Evolutionary conservation across 2,113 vertebrate genomes (phyloP), one percentile per base, ranked within the genome.

Genomic region (Albula glossodonta): DNA sequence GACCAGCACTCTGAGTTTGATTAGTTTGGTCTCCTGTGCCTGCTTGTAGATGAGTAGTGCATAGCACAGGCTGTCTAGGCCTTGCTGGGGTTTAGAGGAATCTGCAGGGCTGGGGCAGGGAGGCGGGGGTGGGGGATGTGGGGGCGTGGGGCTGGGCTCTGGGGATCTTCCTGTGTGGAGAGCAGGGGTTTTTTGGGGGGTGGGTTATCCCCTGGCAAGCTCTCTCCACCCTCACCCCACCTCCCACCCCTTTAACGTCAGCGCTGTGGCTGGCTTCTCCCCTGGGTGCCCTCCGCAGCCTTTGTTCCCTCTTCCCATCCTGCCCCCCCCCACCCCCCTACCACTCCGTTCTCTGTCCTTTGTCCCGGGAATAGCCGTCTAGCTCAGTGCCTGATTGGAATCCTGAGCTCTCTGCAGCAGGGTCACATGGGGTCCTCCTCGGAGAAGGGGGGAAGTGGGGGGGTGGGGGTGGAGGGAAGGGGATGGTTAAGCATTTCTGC

Each of bases 241-340:
- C 96, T 96, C 95, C 96, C 96, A 96, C 96, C 95, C 96, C 3
- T 31, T 74, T 99, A 97, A 97, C 97, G 97, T 99, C 97, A 98
- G 96, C 93, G 96, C 96, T 94, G 96, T 97, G 96, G 93, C 93
- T 96, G 97, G 96, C 96, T 92, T 96, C 96, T 99, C 98, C 97
- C 97, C 96, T 97, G 97, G 97, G 97, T 96, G 97, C 97, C 95
- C 94, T 94, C 94, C 56, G 12, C 57, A 70, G 74, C 87, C 88
- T 87, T 87, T 87, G 86, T 84, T 83, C 77, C 52, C 83, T 91
- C 11, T 95, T 94, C 96, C 95, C 95, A 95, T 95, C 96, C 90
- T 90, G 95, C 94, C 96, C 95, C 95, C 95, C 96, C 96, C 90
- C 90, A 88, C 86, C 96, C 96, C 96, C 96, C 94, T 95, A 96